Conservation (phyloP, 1,140 invertebrate genomes). For the Lineus longissimus region DNA sequence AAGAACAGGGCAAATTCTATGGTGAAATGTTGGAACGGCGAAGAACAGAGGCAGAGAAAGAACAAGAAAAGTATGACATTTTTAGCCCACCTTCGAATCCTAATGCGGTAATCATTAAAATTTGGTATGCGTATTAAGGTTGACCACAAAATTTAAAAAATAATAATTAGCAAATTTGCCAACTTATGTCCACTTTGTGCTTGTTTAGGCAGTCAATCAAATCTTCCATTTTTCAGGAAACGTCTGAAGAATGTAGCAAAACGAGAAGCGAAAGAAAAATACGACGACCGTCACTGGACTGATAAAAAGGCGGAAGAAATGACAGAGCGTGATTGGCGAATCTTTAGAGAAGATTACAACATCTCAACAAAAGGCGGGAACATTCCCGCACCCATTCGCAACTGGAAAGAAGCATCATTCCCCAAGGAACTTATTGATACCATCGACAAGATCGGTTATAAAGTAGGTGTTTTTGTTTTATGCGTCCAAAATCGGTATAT, state of each 20-base stretch:
- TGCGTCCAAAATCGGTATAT: conserved; percentile 35
- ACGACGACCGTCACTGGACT: conserved; percentile 98
- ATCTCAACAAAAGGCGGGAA: conserved; percentile 97
- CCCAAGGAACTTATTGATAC: conserved; percentile 90
- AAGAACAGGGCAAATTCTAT: conserved; percentile 97
- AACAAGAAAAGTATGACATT: conserved; percentile 85
- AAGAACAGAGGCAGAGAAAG: conserved; percentile 93
- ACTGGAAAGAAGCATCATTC: conserved; percentile 92
- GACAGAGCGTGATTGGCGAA: conserved; percentile 99
- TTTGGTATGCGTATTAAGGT: no score
- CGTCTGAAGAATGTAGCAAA: conserved; percentile 89
- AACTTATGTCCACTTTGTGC: no score
- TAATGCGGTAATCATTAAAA: no score
- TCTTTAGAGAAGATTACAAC: conserved; percentile 99
- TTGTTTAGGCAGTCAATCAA: no score
- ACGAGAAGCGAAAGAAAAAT: conserved; percentile 96
- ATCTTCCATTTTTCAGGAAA: conserved; percentile 56
- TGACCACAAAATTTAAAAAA: no score
- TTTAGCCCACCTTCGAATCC: not conserved
- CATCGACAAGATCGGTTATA: conserved; percentile 93
- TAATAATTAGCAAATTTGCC: no score
- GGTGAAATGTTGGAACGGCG: conserved; percentile 92
- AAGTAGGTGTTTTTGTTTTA: conserved; percentile 47
- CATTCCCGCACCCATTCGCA: conserved; percentile 93
- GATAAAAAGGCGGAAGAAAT: conserved; percentile 93